These are phyloP conservation scores for Labeo rohita DNA, from an alignment of 2,113 vertebrate genomes.

Conservation along the genomic window DNA sequence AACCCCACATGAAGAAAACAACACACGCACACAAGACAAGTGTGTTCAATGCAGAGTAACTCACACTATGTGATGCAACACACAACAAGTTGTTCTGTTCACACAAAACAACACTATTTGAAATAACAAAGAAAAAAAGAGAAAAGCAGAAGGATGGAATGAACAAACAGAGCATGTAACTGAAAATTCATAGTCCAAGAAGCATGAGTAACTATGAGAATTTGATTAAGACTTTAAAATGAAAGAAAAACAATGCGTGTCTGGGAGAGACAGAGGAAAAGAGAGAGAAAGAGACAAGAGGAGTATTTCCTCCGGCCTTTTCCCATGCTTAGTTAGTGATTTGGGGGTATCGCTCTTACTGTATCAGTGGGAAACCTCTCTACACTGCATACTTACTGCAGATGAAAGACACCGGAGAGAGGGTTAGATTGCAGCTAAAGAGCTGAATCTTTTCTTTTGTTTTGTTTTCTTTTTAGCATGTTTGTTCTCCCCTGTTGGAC, in stretches of 20 bases:
- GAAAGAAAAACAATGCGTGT: slow-evolving; percentile 19
- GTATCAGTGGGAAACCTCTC: slow-evolving; percentile 68
- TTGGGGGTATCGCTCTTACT: slow-evolving; percentile 67
- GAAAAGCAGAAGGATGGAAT: slow-evolving; percentile 5
- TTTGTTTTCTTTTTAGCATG: slow-evolving; percentile 71
- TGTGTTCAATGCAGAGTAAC: not conserved
- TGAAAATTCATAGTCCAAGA: not conserved
- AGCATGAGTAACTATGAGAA: not conserved
- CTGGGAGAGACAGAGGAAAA: not conserved
- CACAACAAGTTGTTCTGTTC: not conserved
- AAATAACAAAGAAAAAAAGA: slow-evolving; percentile 58
- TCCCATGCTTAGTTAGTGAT: slow-evolving; percentile 66
- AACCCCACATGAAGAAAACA: not conserved
- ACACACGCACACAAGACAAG: not conserved
- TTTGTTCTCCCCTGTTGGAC: slow-evolving; percentile 41
- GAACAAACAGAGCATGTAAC: not conserved
- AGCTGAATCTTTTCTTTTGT: slow-evolving; percentile 58
- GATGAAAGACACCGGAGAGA: slow-evolving; percentile 57
- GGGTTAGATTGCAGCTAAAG: slow-evolving; percentile 58
- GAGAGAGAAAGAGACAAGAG: not conserved
- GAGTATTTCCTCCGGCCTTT: slow-evolving; percentile 72
- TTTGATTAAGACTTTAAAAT: slow-evolving; percentile 21
- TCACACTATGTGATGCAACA: not conserved
- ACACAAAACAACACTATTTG: slow-evolving; percentile 58
- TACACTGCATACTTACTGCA: slow-evolving; percentile 58